A percentile compares a stretch with the other conserved stretches of the same genome.
Evolutionary conservation across 2,113 vertebrate genomes (phyloP).

Genomic region (Tragelaphus imberbis): DNA sequence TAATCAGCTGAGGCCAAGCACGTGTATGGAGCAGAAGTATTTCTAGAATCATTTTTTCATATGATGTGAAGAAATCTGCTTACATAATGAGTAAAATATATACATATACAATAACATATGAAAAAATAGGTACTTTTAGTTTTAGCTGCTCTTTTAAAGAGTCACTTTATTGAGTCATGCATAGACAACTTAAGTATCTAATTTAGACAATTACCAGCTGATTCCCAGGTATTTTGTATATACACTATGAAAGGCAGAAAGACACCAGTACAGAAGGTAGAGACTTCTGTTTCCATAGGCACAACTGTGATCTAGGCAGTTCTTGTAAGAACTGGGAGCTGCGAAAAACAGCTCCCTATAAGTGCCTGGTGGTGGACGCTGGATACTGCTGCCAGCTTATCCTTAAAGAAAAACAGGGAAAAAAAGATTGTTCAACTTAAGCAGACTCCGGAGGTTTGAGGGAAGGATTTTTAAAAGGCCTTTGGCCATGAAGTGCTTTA

Average conservation of each 20-base stretch:
- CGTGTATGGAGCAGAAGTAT: neutral
- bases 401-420: neutral
- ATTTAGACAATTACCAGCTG: neutral
- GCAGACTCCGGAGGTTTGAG: neutral
- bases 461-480: neutral
- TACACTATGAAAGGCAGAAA: neutral
- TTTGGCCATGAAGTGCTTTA: neutral
- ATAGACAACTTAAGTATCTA: neutral
- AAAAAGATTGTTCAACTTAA: neutral
- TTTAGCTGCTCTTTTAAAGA: conserved; percentile 45
- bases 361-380: neutral
- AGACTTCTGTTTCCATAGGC: neutral
- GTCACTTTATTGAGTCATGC: conserved; percentile 9
- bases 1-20: neutral
- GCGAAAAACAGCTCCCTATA: neutral
- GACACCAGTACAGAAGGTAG: neutral
- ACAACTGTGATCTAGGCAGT: neutral
- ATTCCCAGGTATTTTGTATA: neutral
- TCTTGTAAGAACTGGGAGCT: neutral
- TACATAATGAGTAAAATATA: neutral
- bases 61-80: conserved; percentile 24
- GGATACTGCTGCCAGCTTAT: neutral
- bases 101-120: neutral
- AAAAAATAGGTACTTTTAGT: neutral
- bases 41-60: conserved; percentile 30